A percentile compares a stretch with the other conserved stretches of the same genome.
Conservation (phyloP, 2,113 vertebrate species). For the Passer montanus region DNA sequence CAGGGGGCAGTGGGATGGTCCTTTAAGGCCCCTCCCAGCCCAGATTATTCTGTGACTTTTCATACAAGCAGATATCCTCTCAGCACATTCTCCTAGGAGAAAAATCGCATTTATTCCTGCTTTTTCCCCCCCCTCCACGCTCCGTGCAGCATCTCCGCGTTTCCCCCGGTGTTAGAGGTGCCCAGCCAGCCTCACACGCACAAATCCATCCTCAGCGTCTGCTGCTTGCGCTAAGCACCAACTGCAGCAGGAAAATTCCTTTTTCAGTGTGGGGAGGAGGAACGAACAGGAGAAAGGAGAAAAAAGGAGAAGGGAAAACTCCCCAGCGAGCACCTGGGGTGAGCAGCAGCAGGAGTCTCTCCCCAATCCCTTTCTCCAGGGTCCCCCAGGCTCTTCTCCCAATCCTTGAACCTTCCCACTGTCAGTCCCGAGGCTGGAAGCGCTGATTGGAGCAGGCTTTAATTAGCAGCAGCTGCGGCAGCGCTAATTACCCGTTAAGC, state of each 20-base stretch:
- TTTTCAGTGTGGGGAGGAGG: rapidly evolving
- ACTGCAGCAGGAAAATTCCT: background rate
- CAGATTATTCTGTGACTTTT: background rate
- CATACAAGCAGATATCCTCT: background rate
- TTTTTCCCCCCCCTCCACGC: background rate
- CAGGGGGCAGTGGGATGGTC: rapidly evolving
- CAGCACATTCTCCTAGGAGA: background rate
- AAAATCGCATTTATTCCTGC: background rate
- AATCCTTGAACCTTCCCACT: rapidly evolving
- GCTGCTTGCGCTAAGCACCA: background rate
- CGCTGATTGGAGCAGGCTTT: background rate
- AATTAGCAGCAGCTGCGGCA: background rate
- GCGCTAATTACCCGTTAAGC: background rate
- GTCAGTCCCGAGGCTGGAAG: background rate
- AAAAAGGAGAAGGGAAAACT: background rate
- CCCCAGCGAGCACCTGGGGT: background rate
- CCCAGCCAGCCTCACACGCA: background rate
- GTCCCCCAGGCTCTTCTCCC: too few relatives aligned
- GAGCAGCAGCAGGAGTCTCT: background rate
- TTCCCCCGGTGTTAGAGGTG: background rate
- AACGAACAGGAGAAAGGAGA: background rate
- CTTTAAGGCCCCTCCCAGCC: background rate
- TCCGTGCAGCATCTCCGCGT: background rate
- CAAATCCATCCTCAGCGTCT: background rate
- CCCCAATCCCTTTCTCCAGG: background rate